Conservation (phyloP, 2,797 vertebrate species). For the Gobio occitaniae region DNA sequence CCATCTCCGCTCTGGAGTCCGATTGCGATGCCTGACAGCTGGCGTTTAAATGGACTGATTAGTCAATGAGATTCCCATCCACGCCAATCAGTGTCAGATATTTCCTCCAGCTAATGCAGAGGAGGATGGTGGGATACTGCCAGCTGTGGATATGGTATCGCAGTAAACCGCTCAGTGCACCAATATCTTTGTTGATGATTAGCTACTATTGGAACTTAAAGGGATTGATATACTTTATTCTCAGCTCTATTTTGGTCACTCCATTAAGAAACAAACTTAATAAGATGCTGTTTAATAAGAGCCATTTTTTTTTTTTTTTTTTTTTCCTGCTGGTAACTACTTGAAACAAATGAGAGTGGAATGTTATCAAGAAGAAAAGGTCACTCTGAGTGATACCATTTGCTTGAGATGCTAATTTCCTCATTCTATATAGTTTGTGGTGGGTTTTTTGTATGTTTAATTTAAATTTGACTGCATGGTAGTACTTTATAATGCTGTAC, state of each 20-base stretch:
- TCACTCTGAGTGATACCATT: not conserved
- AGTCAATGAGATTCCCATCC: constrained; percentile 69
- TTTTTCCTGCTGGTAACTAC: not conserved
- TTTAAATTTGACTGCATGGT: not conserved
- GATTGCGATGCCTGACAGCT: constrained; percentile 39
- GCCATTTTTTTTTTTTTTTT: not conserved
- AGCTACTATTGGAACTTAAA: constrained; percentile 55
- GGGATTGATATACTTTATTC: constrained; percentile 39
- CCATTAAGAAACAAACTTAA: not conserved
- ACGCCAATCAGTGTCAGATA: constrained; percentile 71
- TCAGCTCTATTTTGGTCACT: constrained; percentile 30
- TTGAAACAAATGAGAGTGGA: constrained; percentile 7
- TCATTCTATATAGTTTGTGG: not conserved
- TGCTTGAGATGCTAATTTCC: not conserved
- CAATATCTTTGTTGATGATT: constrained; percentile 56
- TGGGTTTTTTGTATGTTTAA: not conserved
- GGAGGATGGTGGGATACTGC: constrained; percentile 37
- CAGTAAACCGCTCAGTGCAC: constrained; percentile 56
- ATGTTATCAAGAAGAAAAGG: not conserved
- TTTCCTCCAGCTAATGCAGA: constrained; percentile 53
- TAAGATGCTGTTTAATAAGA: not conserved
- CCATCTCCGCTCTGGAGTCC: constrained; percentile 43
- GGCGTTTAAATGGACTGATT: constrained; percentile 59
- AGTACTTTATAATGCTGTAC: not conserved
- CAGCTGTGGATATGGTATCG: constrained; percentile 50